Base-by-base conservation (phyloP, 2,888 invertebrate species). In the Nebria brevicollis region DNA sequence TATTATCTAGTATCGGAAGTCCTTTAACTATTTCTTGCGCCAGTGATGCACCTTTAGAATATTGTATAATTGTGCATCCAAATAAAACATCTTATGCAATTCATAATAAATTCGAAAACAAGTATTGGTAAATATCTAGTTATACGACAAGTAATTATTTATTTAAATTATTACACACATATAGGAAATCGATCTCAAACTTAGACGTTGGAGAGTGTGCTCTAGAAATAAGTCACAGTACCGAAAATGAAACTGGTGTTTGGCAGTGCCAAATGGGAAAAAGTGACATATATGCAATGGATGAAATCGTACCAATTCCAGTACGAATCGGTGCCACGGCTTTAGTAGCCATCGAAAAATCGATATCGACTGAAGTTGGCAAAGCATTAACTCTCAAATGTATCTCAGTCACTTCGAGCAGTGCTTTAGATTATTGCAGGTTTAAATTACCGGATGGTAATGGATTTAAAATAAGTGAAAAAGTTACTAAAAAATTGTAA, bases 231-330 rank as follows among this genome's bases (percentile, higher is more conserved):
- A 83, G 84, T 0, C 86, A 88, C 2, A 89, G 88, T 0, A 84
- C 85, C 1, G 82, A 82, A 8, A 84, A 86, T 1, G 90, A 91
- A 64, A 86, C 85, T 1, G 91, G 91, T 0, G 82, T 83, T 26
- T 91, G 91, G 91, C 87, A 86, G 1, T 91, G 91, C 81, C 90
- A 91, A 82, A 90, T 91, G 90, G 91, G 91, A 0, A 88, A 88
- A 0, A 85, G 85, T 15, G 84, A 87, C 8, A 84, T 85, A 43
- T 79, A 88, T 5, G 90, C 90, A 0, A 68, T 90, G 0, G 91
- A 91, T 86, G 7, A 88, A 0, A 88, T 86, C 0, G 88, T 89
- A 11, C 73, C 83, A 20, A 84, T 91, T 0, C 79, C 85, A 11
- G 89, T 91, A 0, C 86, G 90, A 82, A 89, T 91, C 77, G 82